These are phyloP conservation scores for Hipparchia semele DNA, from an alignment of 2,888 invertebrate species.

Conservation along the genomic window DNA sequence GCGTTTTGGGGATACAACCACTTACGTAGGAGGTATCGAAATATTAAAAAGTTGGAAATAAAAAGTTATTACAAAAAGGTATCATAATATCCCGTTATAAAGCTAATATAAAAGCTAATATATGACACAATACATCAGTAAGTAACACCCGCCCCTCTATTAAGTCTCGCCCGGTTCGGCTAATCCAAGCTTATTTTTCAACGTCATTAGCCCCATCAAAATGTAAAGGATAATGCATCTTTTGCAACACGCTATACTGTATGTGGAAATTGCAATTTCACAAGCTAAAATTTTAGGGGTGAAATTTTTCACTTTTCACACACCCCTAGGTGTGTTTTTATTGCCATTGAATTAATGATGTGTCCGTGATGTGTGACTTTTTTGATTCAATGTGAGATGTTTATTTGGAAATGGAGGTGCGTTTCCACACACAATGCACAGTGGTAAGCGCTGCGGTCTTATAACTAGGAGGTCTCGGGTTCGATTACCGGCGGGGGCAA, in stretches of 20 bases:
- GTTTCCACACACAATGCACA: too few relatives aligned
- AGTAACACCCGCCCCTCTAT: slow-evolving; percentile 49
- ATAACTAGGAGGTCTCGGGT: too few relatives aligned
- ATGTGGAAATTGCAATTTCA: slow-evolving; percentile 45
- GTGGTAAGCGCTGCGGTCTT: too few relatives aligned
- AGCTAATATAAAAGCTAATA: slow-evolving; percentile 56
- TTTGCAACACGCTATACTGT: slow-evolving; percentile 47
- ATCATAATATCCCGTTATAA: slow-evolving; percentile 45
- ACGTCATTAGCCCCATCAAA: slow-evolving; percentile 62
- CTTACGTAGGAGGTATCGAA: too few relatives aligned
- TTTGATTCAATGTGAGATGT: background rate
- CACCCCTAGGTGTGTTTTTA: background rate
- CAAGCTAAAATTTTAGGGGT: slow-evolving; percentile 38
- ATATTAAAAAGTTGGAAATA: background rate
- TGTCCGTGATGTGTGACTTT: slow-evolving; percentile 12
- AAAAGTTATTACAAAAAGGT: slow-evolving; percentile 45
- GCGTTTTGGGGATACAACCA: too few relatives aligned
- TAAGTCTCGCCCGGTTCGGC: slow-evolving; percentile 47
- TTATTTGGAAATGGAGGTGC: too few relatives aligned
- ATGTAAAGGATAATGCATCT: slow-evolving; percentile 45
- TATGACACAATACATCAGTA: slow-evolving; percentile 53
- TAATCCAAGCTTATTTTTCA: slow-evolving; percentile 64
- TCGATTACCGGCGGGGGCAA: too few relatives aligned
- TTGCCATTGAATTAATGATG: slow-evolving; percentile 6
- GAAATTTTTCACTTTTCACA: slow-evolving; percentile 20